Conservation (phyloP, 2,797 vertebrate species). For the Gymnopithys bicolor region DNA sequence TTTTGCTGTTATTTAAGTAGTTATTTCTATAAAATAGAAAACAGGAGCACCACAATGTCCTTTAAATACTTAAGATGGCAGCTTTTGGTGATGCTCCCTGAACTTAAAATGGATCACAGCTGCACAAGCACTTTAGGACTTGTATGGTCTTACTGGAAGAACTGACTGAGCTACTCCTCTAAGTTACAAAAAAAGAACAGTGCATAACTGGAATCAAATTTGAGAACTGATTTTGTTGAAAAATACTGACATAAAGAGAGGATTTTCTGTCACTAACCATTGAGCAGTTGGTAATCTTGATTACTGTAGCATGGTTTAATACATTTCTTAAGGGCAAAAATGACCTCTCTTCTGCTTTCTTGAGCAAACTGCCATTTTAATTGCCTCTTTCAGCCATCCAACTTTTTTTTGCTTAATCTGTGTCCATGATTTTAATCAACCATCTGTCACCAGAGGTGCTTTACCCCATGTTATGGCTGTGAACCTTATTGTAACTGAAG, state of each 20-base stretch:
- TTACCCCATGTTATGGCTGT: not conserved
- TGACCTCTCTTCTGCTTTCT: conserved; percentile 63
- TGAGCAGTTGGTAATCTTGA: conserved; percentile 48
- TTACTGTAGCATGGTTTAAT: conserved; percentile 54
- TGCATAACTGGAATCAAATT: not conserved
- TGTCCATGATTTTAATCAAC: conserved; percentile 53
- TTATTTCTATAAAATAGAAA: not conserved
- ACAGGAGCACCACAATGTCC: not conserved
- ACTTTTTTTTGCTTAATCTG: conserved; percentile 53
- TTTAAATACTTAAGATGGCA: not conserved
- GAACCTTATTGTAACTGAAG: conserved; percentile 19
- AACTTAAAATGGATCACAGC: not conserved
- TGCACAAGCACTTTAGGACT: not conserved
- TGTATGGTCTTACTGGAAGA: not conserved
- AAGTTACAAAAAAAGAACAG: not conserved
- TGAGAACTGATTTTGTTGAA: conserved; percentile 16
- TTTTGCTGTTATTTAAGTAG: not conserved
- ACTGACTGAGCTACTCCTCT: not conserved
- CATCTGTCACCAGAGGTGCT: conserved; percentile 65
- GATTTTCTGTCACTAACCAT: conserved; percentile 36
- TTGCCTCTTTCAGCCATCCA: conserved; percentile 49
- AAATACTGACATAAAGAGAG: not conserved
- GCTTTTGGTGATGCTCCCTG: not conserved
- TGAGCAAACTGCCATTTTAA: conserved; percentile 59
- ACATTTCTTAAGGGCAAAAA: conserved; percentile 58